Evolutionary conservation across 2,888 invertebrate genomes (phyloP), one percentile per base, ranked within the genome.

Genomic region (Noctua fimbriata): DNA sequence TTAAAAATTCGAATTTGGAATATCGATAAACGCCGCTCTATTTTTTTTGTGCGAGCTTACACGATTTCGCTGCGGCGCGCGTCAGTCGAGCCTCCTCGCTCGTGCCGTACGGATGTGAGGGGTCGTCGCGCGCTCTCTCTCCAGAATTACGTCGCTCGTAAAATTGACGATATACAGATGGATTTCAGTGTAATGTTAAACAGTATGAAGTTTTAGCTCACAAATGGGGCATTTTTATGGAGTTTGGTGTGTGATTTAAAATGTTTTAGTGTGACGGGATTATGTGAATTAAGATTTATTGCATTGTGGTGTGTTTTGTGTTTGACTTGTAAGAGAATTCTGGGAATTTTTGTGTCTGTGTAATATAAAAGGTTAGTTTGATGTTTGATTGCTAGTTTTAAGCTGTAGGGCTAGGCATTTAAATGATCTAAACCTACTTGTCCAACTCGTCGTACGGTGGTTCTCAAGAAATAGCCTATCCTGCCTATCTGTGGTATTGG

Each of bases 71-170:
- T 81, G 83, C 84, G 84, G 78, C 87, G 82, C 86, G 81, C 89
- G 89, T 86, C 92, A 94, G 94, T 94, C 89, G 92, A 84, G 93
- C 92, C 86, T 86, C 79, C 83, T 82, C 91, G 92, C 92, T 93
- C 91, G 82, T 85, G 52, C 69, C 1, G 82, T 36, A 3, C 7
- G 75, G 81, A 63, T 52, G 93, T 89, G n/a, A 21, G 41, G 0
- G 60, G 4, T 32, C 36, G 69, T 24, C 58, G 76, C 83, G 82
- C 76, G 81, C 75, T 41, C 44, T 72, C 77, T 73, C 78, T 70
- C 77, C 73, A 78, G 73, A 87, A 87, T 88, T 86, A 89, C 92
- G 89, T 84, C 88, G 88, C 75, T 91, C 91, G 92, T 92, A 92
- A 92, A 90, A 87, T 83, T 90, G 87, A 91, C 83, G 85, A 85